A percentile compares a stretch with the other conserved stretches of the same genome.
Conservation (phyloP, 1,140 invertebrate species). For the Vanessa atalanta region DNA sequence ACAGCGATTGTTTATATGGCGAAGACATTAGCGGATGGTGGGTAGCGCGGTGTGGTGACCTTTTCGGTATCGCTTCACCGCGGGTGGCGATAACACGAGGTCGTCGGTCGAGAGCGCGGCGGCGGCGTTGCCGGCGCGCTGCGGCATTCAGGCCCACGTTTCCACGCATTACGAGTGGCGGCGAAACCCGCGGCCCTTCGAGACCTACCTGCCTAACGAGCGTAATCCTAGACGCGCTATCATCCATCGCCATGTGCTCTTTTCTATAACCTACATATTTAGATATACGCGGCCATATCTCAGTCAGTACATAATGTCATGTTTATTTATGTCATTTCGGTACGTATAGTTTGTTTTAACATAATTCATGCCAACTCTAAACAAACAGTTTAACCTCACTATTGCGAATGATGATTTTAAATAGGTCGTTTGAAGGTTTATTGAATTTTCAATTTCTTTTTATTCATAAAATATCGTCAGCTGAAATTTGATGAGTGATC, state of each 20-base stretch:
- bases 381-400: constrained; percentile 2
- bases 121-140: constrained; percentile 72
- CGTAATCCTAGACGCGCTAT: constrained; percentile 43
- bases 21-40: constrained; percentile 56
- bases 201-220: constrained; percentile 51
- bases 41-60: constrained; percentile 57
- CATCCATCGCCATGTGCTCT: constrained; percentile 26
- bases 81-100: constrained; percentile 72
- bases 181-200: constrained; percentile 57
- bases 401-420: background rate
- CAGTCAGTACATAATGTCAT: background rate
- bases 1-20: constrained; percentile 63
- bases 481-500: background rate
- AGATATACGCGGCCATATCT: background rate
- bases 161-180: constrained; percentile 67
- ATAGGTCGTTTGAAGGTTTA: background rate
- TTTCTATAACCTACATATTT: constrained; percentile 51
- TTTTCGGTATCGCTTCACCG: constrained; percentile 66
- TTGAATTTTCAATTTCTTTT: background rate
- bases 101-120: constrained; percentile 70
- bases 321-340: constrained; percentile 7
- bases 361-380: background rate
- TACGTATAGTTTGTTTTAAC: background rate
- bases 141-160: constrained; percentile 62
- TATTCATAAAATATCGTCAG: background rate